A percentile compares a stretch with the other conserved stretches of the same genome.
phyloP scores from a whole-genome alignment of 2,113 vertebrate genomes.

The Ageneiosus marmoratus region DNA sequence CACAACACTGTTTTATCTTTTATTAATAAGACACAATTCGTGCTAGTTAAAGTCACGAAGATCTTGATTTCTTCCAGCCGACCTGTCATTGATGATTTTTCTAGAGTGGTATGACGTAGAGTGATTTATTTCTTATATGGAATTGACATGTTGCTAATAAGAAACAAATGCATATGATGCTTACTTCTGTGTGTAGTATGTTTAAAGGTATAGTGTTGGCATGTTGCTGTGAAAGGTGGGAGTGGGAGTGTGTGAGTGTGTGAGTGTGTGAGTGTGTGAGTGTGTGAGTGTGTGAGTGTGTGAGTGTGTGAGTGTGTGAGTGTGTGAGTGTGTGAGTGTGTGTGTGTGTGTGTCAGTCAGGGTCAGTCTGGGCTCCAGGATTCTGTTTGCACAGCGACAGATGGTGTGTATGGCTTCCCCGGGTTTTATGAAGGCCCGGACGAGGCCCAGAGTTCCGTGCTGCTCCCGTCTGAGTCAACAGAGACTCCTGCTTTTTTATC shows the following conservation, averaged over 20 bases:
- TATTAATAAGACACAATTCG: background rate
- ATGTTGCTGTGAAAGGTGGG: background rate
- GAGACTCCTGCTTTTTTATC: constrained; percentile 65
- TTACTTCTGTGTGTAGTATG: background rate
- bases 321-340: constrained; percentile 10
- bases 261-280: background rate
- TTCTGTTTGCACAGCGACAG: constrained; percentile 58
- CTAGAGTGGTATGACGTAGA: background rate
- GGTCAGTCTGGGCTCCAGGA: constrained; percentile 6
- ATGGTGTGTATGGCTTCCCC: constrained; percentile 55
- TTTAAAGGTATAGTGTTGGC: constrained; percentile 1
- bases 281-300: constrained; percentile 20
- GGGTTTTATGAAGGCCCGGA: constrained; percentile 41
- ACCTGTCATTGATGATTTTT: background rate
- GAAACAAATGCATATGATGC: no score
- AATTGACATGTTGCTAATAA: background rate
- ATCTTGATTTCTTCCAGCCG: background rate
- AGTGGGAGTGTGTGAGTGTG: background rate
- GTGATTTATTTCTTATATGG: background rate
- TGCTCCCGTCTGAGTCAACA: constrained; percentile 75
- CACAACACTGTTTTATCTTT: background rate
- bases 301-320: constrained; percentile 14
- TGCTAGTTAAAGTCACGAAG: background rate
- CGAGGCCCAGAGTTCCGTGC: constrained; percentile 66
- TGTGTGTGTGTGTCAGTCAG: constrained; percentile 25